A percentile compares a stretch with the other conserved stretches of the same genome.
Evolutionary conservation across 2,797 vertebrate species (phyloP).

Genomic region (Hoplostethus mediterraneus): DNA sequence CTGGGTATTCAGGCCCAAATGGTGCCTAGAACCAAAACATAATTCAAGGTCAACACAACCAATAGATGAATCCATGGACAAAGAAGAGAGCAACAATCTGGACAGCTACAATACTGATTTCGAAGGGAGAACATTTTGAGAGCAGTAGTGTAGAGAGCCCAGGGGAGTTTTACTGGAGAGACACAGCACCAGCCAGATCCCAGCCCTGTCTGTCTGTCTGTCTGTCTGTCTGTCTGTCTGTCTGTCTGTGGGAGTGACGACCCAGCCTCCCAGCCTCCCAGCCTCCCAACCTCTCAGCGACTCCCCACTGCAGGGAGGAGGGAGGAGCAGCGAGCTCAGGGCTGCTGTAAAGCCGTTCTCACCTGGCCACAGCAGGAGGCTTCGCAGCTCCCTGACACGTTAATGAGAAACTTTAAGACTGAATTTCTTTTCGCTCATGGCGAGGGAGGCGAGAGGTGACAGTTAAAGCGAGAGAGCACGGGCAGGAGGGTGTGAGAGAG

Average conservation of each 20-base stretch:
- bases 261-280: slow-evolving; percentile 1
- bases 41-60: no score
- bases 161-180: slow-evolving; percentile 10
- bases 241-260: slow-evolving; percentile 4
- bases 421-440: neutral
- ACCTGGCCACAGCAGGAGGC: neutral
- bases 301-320: neutral
- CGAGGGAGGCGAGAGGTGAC: slow-evolving; percentile 8
- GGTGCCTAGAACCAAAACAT: no score
- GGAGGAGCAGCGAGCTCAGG: neutral
- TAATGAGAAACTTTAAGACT: slow-evolving; percentile 16
- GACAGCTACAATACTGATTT: slow-evolving; percentile 7
- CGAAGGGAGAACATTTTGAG: slow-evolving; percentile 6
- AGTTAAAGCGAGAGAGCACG: neutral
- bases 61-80: neutral
- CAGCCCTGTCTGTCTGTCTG: slow-evolving; percentile 7
- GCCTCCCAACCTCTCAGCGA: slow-evolving; percentile 1
- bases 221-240: slow-evolving; percentile 5
- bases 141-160: neutral
- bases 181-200: slow-evolving; percentile 24
- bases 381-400: slow-evolving; percentile 1
- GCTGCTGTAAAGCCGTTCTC: slow-evolving; percentile 7
- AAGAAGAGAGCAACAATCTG: neutral
- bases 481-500: neutral
- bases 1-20: no score